Evolutionary conservation across 2,888 invertebrate genomes (phyloP).

Genomic region (Torymus tubicola): DNA sequence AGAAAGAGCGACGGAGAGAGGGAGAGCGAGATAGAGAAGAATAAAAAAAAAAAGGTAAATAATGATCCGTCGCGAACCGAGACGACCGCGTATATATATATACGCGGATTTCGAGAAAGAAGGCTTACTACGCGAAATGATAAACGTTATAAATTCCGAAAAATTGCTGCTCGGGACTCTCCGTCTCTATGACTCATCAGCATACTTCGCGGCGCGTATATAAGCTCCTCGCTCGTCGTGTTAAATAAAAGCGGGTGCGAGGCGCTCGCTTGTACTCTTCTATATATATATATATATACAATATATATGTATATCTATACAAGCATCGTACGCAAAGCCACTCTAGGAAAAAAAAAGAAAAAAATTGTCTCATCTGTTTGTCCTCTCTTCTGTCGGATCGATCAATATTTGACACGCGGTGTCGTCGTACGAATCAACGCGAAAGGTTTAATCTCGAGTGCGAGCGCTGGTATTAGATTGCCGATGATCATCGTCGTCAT

Average conservation of each 20-base stretch:
- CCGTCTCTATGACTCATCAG: not conserved
- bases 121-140: not conserved
- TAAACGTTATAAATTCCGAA: slow-evolving; percentile 21
- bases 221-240: not conserved
- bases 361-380: slow-evolving; percentile 40
- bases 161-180: slow-evolving; percentile 16
- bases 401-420: slow-evolving; percentile 49
- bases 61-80: not conserved
- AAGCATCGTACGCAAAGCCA: too few species aligned
- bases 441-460: slow-evolving; percentile 33
- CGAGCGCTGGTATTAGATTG: not conserved
- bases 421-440: slow-evolving; percentile 41
- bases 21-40: not conserved
- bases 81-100: too few species aligned
- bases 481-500: too few species aligned
- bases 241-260: not conserved
- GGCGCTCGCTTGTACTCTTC: too few species aligned
- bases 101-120: slow-evolving; percentile 20
- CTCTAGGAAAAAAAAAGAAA: not conserved
- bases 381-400: slow-evolving; percentile 4
- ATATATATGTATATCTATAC: too few species aligned
- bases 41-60: slow-evolving; percentile 2
- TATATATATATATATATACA: too few species aligned
- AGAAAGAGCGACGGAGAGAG: too few species aligned
- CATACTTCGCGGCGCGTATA: not conserved